Conservation (phyloP, 2,888 invertebrate species). For the Nephrotoma appendiculata region DNA sequence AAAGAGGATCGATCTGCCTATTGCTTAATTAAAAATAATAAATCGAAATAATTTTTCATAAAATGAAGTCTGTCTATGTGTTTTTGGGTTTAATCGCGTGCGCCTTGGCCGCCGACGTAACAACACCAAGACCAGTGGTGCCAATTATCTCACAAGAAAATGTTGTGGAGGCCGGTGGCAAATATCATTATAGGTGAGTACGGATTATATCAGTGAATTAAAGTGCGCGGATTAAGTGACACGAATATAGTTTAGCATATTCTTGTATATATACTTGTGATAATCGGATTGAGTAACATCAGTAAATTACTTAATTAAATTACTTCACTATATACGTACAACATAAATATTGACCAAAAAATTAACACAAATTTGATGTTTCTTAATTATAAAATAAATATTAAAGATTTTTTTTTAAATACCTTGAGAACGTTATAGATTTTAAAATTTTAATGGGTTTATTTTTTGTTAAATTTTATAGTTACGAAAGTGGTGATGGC, state of each 20-base stretch:
- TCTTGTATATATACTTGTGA: not conserved
- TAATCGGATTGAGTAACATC: not conserved
- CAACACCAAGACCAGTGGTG: slow-evolving; percentile 25
- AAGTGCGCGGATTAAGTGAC: not conserved
- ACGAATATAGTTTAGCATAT: not conserved
- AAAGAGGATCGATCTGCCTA: not conserved
- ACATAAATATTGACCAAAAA: not conserved
- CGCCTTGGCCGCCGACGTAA: slow-evolving; percentile 9
- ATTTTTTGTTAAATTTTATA: slow-evolving; percentile 18
- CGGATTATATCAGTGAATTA: not conserved
- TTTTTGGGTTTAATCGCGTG: slow-evolving; percentile 15
- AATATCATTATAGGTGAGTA: slow-evolving; percentile 40
- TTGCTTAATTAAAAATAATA: not conserved
- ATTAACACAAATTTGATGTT: not conserved
- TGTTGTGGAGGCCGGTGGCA: slow-evolving; percentile 37
- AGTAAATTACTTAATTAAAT: not conserved
- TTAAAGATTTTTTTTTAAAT: not conserved
- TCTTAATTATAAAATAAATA: not conserved
- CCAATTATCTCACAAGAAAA: slow-evolving; percentile 35
- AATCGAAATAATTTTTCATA: not conserved
- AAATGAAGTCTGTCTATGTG: slow-evolving; percentile 20
- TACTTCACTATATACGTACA: not conserved
- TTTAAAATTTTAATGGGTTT: not conserved
- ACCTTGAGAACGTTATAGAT: not conserved
- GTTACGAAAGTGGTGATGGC: slow-evolving; percentile 47